Evolutionary conservation across 30 jellyfish, hydroid and myxozoan species (phyloP).

Genomic region (Catostylus mosaicus): DNA sequence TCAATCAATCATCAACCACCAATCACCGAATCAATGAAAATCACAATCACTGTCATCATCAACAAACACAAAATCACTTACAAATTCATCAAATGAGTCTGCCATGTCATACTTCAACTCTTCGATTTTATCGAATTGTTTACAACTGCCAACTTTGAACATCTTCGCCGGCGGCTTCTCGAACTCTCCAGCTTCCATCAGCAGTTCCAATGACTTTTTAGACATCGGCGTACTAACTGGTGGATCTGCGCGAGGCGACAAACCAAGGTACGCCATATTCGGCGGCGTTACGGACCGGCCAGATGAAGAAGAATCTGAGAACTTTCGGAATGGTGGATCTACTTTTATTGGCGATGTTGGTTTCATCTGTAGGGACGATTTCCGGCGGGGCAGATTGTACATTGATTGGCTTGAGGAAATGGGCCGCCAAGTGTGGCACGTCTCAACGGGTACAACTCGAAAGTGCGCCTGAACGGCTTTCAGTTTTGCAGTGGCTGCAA

Average conservation of each 20-base stretch:
- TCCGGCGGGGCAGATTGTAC: conserved; percentile 47
- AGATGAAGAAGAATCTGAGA: conserved; percentile 45
- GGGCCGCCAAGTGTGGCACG: conserved; percentile 34
- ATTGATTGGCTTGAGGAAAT: conserved; percentile 29
- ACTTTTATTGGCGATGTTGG: conserved; percentile 28
- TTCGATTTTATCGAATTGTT: conserved; percentile 12
- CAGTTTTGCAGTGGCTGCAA: conserved; percentile 67
- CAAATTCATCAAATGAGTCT: conserved; percentile 80
- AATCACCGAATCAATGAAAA: conserved; percentile 38
- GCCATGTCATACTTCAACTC: not conserved
- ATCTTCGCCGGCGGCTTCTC: conserved; percentile 37
- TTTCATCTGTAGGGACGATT: conserved; percentile 19
- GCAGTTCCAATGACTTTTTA: conserved; percentile 21
- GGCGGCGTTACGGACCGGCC: conserved; percentile 64
- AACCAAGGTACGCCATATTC: conserved; percentile 74
- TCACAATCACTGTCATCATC: conserved; percentile 79
- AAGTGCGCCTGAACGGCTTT: conserved; percentile 53
- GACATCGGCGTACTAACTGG: conserved; percentile 31
- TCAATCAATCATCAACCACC: not conserved
- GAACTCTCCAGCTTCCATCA: conserved; percentile 34
- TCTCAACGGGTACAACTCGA: conserved; percentile 67
- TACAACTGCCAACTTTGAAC: conserved; percentile 66
- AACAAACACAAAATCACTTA: conserved; percentile 56
- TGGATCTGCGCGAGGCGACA: conserved; percentile 47
- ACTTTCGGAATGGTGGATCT: conserved; percentile 14